Evolutionary conservation across 2,888 invertebrate species (phyloP), one percentile per base, ranked within the genome.

Genomic region (Griposia aprilina): DNA sequence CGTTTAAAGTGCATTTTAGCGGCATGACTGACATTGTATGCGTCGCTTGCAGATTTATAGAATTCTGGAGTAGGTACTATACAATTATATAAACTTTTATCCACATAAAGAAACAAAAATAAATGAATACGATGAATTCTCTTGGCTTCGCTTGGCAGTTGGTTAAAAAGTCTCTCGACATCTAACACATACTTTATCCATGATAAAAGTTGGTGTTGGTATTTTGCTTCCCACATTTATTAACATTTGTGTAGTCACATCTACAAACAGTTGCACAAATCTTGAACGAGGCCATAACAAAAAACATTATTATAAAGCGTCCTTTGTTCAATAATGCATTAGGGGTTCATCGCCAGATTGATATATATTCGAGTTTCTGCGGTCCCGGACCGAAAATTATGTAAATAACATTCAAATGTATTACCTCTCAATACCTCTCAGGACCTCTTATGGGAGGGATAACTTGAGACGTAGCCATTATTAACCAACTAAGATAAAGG

Each of bases 391-490:
- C 65, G 59, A 76, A 75, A 74, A 83, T 83, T 85, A 85, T 85
- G 85, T 80, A 76, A 76, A 84, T 85, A 23, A 63, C 30, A 84
- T 85, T 85, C 80, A 80, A 83, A 83, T 83, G 55, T 77, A 85
- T 76, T 67, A 55, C 68, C n/a, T n/a, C n/a, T n/a, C n/a, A 17
- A 63, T 74, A 74, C 57, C 63, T 30, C 70, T 74, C 71, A 63
- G 62, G 71, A 69, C 80, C 71, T 75, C 52, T 71, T 62, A 30
- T n/a, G 36, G n/a, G 52, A 55, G 17, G 72, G 62, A 67, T 72
- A 74, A 50, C 45, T 67, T 59, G 23, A n/a, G 45, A 55, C 26
- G 62, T 63, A 55, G 78, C 59, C 75, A 82, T 83, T 82, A 70
- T 68, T 72, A 71, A 71, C 60, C 60, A 57, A 57, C 67, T 72